Evolutionary conservation across 92 coral and sea anemone species (phyloP).

Genomic region (Porites cylindrica): DNA sequence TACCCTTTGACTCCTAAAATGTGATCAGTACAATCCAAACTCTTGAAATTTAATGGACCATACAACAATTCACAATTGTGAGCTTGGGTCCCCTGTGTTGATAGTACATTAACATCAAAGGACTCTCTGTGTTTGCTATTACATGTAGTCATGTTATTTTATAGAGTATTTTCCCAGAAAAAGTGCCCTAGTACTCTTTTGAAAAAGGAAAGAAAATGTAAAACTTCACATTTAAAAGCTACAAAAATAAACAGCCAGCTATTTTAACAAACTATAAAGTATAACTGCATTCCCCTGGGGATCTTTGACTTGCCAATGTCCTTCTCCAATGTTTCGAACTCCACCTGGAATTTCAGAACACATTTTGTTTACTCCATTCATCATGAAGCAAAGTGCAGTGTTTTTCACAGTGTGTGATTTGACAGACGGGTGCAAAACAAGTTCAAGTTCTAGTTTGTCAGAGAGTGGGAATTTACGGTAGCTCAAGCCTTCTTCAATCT

Average conservation of each 20-base stretch:
- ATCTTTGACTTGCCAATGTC: constrained; percentile 88
- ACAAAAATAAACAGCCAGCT: background rate
- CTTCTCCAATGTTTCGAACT: constrained; percentile 81
- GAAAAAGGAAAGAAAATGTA: background rate
- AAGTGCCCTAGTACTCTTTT: background rate
- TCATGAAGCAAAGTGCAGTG: constrained; percentile 80
- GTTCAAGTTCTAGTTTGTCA: constrained; percentile 78
- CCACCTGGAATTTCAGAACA: constrained; percentile 90
- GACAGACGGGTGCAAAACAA: constrained; percentile 75
- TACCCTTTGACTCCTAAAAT: too few relatives aligned
- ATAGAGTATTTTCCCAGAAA: too few relatives aligned
- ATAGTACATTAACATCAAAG: too few relatives aligned
- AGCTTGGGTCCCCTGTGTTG: too few relatives aligned
- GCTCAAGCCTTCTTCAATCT: constrained; percentile 87
- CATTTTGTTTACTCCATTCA: constrained; percentile 74
- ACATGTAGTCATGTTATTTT: too few relatives aligned
- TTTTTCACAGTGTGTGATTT: constrained; percentile 61
- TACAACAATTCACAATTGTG: too few relatives aligned
- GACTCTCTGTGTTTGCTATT: too few relatives aligned
- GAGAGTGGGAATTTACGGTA: constrained; percentile 85
- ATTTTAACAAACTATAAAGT: constrained; percentile 70
- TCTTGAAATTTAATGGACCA: too few relatives aligned
- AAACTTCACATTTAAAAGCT: background rate
- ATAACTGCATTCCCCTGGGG: constrained; percentile 84
- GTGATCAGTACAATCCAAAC: too few relatives aligned